Evolutionary conservation across 2,888 invertebrate genomes (phyloP), one percentile per base, ranked within the genome.

Genomic region (Spisula subtruncata): DNA sequence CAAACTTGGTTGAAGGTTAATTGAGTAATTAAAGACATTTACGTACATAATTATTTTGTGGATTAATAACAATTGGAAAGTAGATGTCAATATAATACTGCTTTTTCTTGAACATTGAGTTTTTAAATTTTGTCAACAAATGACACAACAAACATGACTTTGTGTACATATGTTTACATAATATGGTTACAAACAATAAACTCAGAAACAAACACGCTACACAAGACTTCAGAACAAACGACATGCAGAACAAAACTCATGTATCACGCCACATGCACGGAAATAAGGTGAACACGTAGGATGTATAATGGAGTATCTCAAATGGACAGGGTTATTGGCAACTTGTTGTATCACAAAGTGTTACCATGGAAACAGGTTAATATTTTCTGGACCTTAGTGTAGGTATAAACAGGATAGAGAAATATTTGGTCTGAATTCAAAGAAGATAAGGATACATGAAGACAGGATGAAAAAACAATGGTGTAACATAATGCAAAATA

Each of bases 211-310:
- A 20, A 20, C 51, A 66, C 60, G 25, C 25, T 66, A 25, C 60
- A 66, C 25, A 66, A 66, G 60, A 66, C 60, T 66, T 66, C 60
- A 66, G 25, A 66, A n/a, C 60, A 66, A 66, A n/a, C n/a, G 25
- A 66, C 60, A 66, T 66, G 60, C 60, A 25, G 25, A 66, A 66
- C 60, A 25, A 66, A 66, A n/a, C n/a, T n/a, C 25, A 66, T 66
- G 60, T 25, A 25, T 10, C 60, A 66, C 60, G 41, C 25, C 60
- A 66, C 60, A 66, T 66, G 60, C 60, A 66, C 8, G 60, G 5
- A n/a, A n/a, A 25, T n/a, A 66, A 25, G 25, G n/a, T 66, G 25
- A 66, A 66, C 25, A 66, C 2, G 51, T 51, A 51, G 14, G 14
- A 51, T 51, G 51, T 4, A 41, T 8, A 41, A 41, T 41, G n/a